These are phyloP conservation scores for Clostera curtula DNA, from an alignment of 2,888 invertebrate genomes.

Conservation along the genomic window DNA sequence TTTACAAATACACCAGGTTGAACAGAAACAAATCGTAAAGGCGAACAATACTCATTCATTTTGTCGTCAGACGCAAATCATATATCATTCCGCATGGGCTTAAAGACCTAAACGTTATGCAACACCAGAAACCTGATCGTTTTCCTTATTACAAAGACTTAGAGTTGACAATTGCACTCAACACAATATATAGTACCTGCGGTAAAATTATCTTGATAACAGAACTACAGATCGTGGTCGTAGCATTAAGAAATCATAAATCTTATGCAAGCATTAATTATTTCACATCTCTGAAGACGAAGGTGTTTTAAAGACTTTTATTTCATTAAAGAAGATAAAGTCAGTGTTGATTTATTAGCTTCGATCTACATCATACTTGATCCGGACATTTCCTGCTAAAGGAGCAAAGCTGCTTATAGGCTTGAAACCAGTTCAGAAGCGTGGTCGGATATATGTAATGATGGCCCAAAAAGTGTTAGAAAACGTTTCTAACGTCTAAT, in stretches of 20 bases:
- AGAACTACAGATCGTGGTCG: slow-evolving; percentile 45
- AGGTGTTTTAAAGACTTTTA: slow-evolving; percentile 41
- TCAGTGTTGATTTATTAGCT: slow-evolving; percentile 51
- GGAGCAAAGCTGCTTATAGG: slow-evolving; percentile 4
- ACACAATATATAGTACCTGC: slow-evolving; percentile 22
- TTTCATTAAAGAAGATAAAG: slow-evolving; percentile 59
- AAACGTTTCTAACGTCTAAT: background rate
- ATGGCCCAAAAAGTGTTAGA: background rate
- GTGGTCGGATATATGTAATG: background rate
- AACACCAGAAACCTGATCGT: slow-evolving; percentile 6
- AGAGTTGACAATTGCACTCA: slow-evolving; percentile 11
- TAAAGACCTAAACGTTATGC: slow-evolving; percentile 24
- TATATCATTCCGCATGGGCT: slow-evolving; percentile 30
- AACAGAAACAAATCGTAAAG: slow-evolving; percentile 33
- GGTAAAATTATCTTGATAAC: slow-evolving; percentile 31
- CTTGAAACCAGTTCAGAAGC: background rate
- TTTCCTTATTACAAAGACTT: slow-evolving; percentile 14
- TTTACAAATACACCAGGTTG: slow-evolving; percentile 24
- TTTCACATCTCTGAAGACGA: slow-evolving; percentile 38
- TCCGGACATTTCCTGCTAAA: slow-evolving; percentile 30
- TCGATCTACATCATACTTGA: slow-evolving; percentile 39
- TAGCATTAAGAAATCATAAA: slow-evolving; percentile 64
- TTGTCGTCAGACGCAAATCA: slow-evolving; percentile 35
- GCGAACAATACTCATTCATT: slow-evolving; percentile 43
- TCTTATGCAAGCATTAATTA: slow-evolving; percentile 54